phyloP scores from a whole-genome alignment of 2,113 vertebrate genomes.

The Callaeas wilsoni region DNA sequence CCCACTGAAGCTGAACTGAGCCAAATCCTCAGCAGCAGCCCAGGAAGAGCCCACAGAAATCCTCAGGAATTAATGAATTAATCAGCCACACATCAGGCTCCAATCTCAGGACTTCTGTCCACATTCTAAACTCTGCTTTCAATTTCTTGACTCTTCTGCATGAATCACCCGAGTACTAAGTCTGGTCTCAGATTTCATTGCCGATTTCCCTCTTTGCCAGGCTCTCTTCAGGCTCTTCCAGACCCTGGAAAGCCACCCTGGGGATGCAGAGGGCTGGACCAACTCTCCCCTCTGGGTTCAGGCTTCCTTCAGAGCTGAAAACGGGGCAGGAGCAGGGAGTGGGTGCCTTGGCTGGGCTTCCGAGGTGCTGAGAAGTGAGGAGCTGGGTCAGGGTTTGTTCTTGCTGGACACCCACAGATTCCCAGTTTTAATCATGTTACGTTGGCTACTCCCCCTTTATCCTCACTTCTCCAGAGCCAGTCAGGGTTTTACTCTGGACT shows the following conservation, averaged over 20 bases:
- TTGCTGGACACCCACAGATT: too few species aligned
- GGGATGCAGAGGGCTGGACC: neutral
- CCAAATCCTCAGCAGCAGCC: neutral
- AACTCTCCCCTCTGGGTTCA: neutral
- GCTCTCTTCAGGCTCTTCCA: neutral
- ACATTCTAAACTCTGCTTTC: neutral
- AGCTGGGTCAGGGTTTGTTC: neutral
- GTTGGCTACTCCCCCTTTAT: neutral
- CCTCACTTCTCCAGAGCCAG: neutral
- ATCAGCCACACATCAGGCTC: neutral
- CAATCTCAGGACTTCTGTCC: neutral
- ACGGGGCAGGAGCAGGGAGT: rapidly evolving
- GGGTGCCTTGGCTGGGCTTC: rapidly evolving
- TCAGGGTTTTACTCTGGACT: neutral
- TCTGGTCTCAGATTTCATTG: neutral
- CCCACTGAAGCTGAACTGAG: neutral
- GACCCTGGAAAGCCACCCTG: too few species aligned
- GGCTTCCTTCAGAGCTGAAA: neutral
- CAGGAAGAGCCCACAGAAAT: neutral
- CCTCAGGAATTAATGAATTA: neutral
- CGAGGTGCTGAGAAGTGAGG: neutral
- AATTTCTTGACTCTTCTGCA: neutral
- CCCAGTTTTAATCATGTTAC: neutral
- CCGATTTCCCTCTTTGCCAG: neutral
- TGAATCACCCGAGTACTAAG: neutral